These are phyloP conservation scores for Agelas oroides DNA, from an alignment of 37 sponge, comb jelly and placozoan species.

Conservation along the genomic window DNA sequence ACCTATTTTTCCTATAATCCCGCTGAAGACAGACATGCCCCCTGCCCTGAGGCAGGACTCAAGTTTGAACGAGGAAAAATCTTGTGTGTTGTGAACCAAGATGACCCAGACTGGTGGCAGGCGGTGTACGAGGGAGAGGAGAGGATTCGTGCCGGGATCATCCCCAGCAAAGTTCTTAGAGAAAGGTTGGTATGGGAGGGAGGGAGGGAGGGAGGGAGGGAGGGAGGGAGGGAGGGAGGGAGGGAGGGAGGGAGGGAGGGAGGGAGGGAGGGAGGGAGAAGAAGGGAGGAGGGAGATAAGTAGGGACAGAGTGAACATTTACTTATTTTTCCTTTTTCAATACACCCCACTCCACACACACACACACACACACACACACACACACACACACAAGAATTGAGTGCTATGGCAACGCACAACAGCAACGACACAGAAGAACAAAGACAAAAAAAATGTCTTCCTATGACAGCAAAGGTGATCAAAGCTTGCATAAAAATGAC, in stretches of 20 bases:
- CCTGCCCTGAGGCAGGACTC: conserved; percentile 84
- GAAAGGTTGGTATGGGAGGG: conserved; percentile 45
- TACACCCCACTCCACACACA: no score
- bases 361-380: no score
- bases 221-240: no score
- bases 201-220: no score
- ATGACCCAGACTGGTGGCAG: conserved; percentile 93
- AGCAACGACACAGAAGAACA: background rate
- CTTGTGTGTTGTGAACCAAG: conserved; percentile 66
- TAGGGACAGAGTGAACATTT: background rate
- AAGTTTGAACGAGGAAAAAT: conserved; percentile 66
- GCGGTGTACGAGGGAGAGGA: conserved; percentile 44
- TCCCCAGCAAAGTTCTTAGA: conserved; percentile 55
- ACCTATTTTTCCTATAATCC: conserved; percentile 77
- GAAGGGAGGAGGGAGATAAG: background rate
- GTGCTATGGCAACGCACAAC: background rate
- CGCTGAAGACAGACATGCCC: conserved; percentile 29
- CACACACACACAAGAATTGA: no score
- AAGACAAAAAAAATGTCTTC: background rate
- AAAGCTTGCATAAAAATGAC: no score
- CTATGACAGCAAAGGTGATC: no score
- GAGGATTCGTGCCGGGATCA: conserved; percentile 52
- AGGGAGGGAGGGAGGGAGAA: background rate
- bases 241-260: no score
- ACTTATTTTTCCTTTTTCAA: background rate